Percentiles rank a stretch among this genome's conserved stretches.
phyloP scores from a whole-genome alignment of 2,113 vertebrate species.

The Antennarius striatus region DNA sequence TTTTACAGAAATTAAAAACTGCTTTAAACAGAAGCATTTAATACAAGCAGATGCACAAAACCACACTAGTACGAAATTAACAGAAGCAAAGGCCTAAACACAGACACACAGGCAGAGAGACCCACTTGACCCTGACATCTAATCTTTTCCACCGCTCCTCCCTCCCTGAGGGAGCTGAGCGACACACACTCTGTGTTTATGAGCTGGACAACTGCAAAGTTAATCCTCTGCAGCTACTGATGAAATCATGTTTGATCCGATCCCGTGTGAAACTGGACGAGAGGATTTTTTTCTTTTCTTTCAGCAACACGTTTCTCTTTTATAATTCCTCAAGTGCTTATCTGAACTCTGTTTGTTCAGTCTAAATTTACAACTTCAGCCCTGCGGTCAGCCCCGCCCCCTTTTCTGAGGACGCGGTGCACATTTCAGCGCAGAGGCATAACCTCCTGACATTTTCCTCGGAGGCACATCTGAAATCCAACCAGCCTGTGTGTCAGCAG shows the following conservation, averaged over 20 bases:
- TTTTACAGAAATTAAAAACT: no score
- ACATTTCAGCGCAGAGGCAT: constrained; percentile 31
- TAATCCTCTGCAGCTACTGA: constrained; percentile 14
- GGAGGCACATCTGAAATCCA: constrained; percentile 55
- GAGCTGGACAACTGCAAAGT: background rate
- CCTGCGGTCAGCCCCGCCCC: background rate
- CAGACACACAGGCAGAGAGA: background rate
- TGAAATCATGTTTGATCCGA: constrained; percentile 18
- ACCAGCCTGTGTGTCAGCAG: constrained; percentile 37
- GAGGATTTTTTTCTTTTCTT: background rate
- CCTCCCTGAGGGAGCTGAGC: constrained; percentile 24
- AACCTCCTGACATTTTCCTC: constrained; percentile 63
- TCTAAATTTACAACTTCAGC: constrained; percentile 29
- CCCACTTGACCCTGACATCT: constrained; percentile 27
- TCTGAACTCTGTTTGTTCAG: background rate
- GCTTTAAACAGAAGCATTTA: no score
- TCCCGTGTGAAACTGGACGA: background rate
- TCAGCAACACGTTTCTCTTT: background rate
- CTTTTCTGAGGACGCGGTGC: constrained; percentile 45
- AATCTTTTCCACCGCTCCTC: constrained; percentile 19
- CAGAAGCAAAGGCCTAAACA: no score
- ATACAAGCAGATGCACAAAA: no score
- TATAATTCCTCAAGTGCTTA: constrained; percentile 10
- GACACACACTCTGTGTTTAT: constrained; percentile 9
- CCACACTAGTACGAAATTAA: no score